These are phyloP conservation scores for Arctopsyche grandis DNA, from an alignment of 1,140 invertebrate species.

Conservation along the genomic window DNA sequence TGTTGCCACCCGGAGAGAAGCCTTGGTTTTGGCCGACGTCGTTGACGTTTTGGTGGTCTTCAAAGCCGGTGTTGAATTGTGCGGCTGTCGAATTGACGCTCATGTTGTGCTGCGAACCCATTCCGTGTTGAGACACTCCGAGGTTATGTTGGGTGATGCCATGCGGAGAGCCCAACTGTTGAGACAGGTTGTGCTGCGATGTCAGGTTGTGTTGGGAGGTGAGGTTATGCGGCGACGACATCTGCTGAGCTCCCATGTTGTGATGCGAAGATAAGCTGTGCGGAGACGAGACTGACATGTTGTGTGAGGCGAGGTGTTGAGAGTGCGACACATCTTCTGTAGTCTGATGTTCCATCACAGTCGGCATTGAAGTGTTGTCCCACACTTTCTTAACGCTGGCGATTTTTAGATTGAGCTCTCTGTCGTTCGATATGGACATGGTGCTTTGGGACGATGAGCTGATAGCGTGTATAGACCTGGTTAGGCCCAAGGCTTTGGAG, in stretches of 20 bases:
- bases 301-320: slow-evolving; percentile 59
- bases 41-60: slow-evolving; percentile 49
- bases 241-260: slow-evolving; percentile 58
- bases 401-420: slow-evolving; percentile 92
- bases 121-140: slow-evolving; percentile 46
- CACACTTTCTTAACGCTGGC: slow-evolving; percentile 93
- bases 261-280: slow-evolving; percentile 50
- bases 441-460: slow-evolving; percentile 62
- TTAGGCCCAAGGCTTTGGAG: slow-evolving; percentile 69
- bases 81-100: slow-evolving; percentile 39
- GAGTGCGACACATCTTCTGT: slow-evolving; percentile 63
- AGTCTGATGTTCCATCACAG: slow-evolving; percentile 75
- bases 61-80: slow-evolving; percentile 49
- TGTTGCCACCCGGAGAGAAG: slow-evolving; percentile 59
- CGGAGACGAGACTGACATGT: slow-evolving; percentile 59
- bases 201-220: slow-evolving; percentile 57
- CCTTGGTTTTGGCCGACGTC: slow-evolving; percentile 53
- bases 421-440: slow-evolving; percentile 67
- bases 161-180: slow-evolving; percentile 49
- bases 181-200: slow-evolving; percentile 48
- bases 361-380: slow-evolving; percentile 76
- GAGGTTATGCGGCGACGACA: slow-evolving; percentile 53
- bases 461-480: slow-evolving; percentile 70
- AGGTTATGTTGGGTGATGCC: slow-evolving; percentile 46
- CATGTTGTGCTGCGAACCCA: slow-evolving; percentile 49